phyloP scores from a whole-genome alignment of 37 sponge, comb jelly and placozoan genomes.

The Halisarca cf. caerulea region DNA sequence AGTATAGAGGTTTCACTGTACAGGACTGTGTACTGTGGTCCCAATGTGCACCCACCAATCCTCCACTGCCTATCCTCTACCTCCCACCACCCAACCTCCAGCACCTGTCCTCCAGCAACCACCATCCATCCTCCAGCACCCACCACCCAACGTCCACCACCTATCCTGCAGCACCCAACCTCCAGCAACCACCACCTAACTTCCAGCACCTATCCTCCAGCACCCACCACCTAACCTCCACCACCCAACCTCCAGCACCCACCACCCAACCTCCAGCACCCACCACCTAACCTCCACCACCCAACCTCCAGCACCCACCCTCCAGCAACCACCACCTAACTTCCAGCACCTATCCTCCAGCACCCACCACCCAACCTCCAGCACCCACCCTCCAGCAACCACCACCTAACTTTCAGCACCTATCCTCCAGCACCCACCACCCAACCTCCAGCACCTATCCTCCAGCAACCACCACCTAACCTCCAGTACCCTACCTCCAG shows the following conservation, averaged over 20 bases:
- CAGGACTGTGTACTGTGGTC: no score
- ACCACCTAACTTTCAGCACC: no score
- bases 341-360: no score
- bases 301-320: neutral
- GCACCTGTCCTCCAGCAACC: neutral
- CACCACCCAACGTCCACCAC: neutral
- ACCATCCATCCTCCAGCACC: neutral
- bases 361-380: no score
- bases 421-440: no score
- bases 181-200: neutral
- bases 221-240: neutral
- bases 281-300: neutral
- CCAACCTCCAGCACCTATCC: no score
- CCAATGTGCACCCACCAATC: neutral
- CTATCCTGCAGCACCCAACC: neutral
- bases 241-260: neutral
- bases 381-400: no score
- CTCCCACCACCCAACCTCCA: neutral
- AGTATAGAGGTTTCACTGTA: no score
- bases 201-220: neutral
- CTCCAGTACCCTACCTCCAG: no score
- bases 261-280: neutral
- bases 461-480: no score
- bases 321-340: no score
- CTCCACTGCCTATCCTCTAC: neutral